Evolutionary conservation across 2,888 invertebrate genomes (phyloP).

Genomic region (Tolmerus cingulatus): DNA sequence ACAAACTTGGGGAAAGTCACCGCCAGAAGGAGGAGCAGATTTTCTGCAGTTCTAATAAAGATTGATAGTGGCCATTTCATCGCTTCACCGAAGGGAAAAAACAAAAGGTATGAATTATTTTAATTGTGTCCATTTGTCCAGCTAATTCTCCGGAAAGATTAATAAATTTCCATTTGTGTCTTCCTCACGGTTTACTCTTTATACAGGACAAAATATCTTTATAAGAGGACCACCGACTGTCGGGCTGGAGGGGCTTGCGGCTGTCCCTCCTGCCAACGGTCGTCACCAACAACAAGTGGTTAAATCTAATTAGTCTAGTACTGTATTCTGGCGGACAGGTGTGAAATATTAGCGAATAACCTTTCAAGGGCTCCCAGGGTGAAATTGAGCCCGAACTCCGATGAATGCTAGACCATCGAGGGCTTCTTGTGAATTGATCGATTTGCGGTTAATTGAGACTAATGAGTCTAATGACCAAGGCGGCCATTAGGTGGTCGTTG

Average conservation of each 20-base stretch:
- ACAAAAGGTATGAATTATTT: background rate
- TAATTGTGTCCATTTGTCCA: background rate
- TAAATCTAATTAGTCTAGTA: background rate
- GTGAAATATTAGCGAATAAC: background rate
- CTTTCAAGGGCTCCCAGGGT: background rate
- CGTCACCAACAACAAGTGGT: background rate
- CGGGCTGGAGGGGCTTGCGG: background rate
- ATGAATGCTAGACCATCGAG: background rate
- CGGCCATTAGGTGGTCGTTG: background rate
- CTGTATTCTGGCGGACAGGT: background rate
- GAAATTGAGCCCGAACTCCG: background rate
- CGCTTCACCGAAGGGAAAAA: background rate
- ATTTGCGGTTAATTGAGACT: background rate
- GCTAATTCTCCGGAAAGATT: background rate
- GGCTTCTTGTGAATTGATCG: background rate
- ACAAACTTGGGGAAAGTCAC: background rate
- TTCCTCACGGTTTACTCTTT: background rate
- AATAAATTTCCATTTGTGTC: background rate
- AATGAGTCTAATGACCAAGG: background rate
- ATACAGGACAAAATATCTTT: background rate
- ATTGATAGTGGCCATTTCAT: conserved; percentile 20
- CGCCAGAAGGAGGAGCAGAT: background rate
- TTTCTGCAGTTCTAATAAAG: conserved; percentile 14
- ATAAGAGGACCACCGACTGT: background rate
- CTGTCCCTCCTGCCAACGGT: background rate